A percentile compares a stretch with the other conserved stretches of the same genome.
Evolutionary conservation across 1,140 invertebrate species (phyloP).

Genomic region (Drosophila seguyi): DNA sequence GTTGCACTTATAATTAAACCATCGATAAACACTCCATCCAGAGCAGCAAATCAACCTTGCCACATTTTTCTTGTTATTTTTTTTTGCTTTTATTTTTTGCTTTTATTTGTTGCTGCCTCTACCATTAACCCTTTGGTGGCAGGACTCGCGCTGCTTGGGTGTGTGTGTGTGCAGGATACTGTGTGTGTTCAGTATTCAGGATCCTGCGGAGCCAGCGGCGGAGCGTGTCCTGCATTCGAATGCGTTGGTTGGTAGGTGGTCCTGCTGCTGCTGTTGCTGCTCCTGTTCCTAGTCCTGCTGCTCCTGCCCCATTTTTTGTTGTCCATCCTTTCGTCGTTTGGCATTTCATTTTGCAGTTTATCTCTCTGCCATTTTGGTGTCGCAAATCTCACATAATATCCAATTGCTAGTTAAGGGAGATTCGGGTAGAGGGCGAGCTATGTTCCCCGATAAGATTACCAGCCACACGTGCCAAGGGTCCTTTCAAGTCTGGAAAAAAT

Average conservation of each 20-base stretch:
- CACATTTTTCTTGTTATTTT: constrained; percentile 2
- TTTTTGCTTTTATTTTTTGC: not conserved
- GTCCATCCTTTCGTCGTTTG: constrained; percentile 50
- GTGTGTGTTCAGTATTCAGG: constrained; percentile 8
- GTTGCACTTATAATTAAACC: constrained; percentile 34
- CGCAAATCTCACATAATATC: constrained; percentile 57
- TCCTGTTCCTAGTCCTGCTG: not conserved
- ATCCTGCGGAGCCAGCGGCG: constrained; percentile 18
- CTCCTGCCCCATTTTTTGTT: constrained; percentile 1
- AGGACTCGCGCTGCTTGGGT: not conserved
- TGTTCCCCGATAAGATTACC: constrained; percentile 53
- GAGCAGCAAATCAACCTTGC: constrained; percentile 26
- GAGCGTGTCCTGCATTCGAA: constrained; percentile 47
- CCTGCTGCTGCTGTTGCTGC: not conserved
- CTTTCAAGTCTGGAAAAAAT: not conserved
- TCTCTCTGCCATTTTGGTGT: constrained; percentile 49
- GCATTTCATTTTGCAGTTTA: constrained; percentile 56
- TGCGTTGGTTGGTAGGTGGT: not conserved
- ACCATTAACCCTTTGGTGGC: constrained; percentile 19
- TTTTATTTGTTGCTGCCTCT: not conserved
- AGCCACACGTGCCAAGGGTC: constrained; percentile 22
- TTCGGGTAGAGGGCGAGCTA: not conserved
- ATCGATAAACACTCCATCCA: constrained; percentile 30
- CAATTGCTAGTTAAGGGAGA: constrained; percentile 55
- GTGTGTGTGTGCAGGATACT: too few species aligned